Conservation (phyloP, 2,113 vertebrate genomes). For the Phyllostomus discolor region DNA sequence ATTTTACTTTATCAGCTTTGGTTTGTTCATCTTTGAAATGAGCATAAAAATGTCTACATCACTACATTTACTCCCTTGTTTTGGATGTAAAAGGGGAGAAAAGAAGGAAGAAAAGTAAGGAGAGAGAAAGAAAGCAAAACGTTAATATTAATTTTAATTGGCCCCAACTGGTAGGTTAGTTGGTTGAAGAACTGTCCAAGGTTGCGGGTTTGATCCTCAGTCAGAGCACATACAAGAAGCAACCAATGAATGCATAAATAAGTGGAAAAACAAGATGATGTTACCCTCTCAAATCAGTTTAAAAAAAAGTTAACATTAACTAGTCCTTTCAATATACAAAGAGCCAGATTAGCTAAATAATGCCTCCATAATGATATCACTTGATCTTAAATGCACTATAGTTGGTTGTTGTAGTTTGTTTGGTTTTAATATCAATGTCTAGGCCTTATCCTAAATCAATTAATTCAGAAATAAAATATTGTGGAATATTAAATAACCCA, state of each 20-base stretch:
- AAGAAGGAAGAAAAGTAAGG: neutral
- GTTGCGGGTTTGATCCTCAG: no score
- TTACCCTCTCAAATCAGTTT: no score
- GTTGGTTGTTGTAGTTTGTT: neutral
- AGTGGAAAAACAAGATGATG: no score
- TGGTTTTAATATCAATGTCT: rapidly evolving
- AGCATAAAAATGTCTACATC: neutral
- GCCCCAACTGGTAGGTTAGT: no score
- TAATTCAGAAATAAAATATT: neutral
- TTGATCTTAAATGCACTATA: neutral
- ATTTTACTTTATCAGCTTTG: neutral
- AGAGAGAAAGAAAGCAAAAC: neutral
- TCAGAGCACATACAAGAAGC: no score
- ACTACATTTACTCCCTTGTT: neutral
- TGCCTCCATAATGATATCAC: neutral
- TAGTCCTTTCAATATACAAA: neutral
- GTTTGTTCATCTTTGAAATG: neutral
- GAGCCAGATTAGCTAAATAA: neutral
- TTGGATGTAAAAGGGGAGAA: neutral
- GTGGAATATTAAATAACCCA: neutral
- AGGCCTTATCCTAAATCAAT: neutral
- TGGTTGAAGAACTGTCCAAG: no score
- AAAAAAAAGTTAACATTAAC: neutral
- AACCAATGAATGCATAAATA: no score
- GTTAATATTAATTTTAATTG: neutral